A percentile compares a stretch with the other conserved stretches of the same genome.
Evolutionary conservation across 2,797 vertebrate species (phyloP).

Genomic region (Pempheris klunzingeri): DNA sequence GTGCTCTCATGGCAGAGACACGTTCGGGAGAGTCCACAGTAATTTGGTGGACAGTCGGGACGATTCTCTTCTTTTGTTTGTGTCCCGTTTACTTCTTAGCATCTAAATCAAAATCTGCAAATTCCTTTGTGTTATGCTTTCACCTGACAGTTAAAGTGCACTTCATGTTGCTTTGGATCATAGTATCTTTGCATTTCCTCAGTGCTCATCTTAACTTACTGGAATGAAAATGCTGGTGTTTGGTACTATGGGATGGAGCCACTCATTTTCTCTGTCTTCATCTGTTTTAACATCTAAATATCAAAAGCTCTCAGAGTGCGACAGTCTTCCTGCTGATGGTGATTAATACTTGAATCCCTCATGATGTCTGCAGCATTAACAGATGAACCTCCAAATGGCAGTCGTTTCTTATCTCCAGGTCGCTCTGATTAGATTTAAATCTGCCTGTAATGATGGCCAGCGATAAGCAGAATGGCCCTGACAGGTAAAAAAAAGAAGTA

Average conservation of each 20-base stretch:
- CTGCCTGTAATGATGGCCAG: neutral
- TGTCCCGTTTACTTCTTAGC: no score
- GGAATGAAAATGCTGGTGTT: no score
- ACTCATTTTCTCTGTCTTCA: no score
- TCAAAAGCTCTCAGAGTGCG: neutral
- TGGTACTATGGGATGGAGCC: neutral
- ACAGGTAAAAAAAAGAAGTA: neutral
- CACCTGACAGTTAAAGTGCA: neutral
- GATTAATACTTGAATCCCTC: slow-evolving; percentile 1
- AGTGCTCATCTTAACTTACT: neutral
- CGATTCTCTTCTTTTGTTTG: neutral
- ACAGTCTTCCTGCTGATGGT: neutral
- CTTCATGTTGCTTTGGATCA: neutral
- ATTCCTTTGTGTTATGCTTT: neutral
- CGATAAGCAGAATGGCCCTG: neutral
- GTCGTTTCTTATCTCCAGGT: slow-evolving; percentile 10
- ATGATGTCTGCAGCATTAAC: neutral
- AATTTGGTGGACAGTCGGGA: neutral
- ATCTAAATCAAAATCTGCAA: neutral
- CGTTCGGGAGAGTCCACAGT: neutral
- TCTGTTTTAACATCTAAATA: neutral
- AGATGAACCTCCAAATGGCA: neutral
- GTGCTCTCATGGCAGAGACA: neutral
- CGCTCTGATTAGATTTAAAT: slow-evolving; percentile 17
- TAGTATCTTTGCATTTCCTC: neutral